Base-by-base conservation (phyloP, 2,888 invertebrate species). In the Onthophagus sagittarius region DNA sequence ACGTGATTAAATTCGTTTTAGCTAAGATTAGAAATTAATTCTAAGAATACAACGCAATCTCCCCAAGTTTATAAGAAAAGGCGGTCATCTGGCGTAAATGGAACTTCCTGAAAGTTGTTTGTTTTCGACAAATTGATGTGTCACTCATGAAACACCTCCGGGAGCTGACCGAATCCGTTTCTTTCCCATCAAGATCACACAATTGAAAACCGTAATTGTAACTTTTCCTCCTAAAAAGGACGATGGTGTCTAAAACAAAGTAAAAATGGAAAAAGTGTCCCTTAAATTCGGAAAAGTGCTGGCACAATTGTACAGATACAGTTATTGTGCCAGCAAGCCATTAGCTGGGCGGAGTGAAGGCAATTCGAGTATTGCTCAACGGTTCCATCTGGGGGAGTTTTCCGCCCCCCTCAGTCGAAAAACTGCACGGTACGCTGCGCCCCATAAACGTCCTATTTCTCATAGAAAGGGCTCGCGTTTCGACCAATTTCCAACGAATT, bases 401-500 rank as follows among this genome's bases (percentile, higher is more conserved):
- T 23, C 23, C 23, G 23, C 23, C 23, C 23, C 23, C 72, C 67
- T 72, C 73, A 72, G 72, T 73, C 75, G 69, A 53, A 15, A 70
- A 14, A 31, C 32, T 31, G 31, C 70, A 76, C 75, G 74, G 73
- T 76, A 74, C 75, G 76, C 74, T 77, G 76, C 76, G 72, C 73
- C 75, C 76, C 63, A 77, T 76, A 75, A 76, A 77, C 74, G 77
- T 74, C 74, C 75, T 74, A 76, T 77, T 75, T 76, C 77, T 74
- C 75, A 71, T 63, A 72, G 76, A 75, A 71, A 71, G 73, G 77
- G 76, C 75, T 23, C 23, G 23, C 73, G 75, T 78, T 78, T 77
- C 79, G 72, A 75, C 75, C 76, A 78, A 79, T 78, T 78, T 78
- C 78, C 74, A 74, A 73, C 74, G n/a, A n/a, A n/a, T n/a, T n/a